A percentile compares a stretch with the other conserved stretches of the same genome.
Evolutionary conservation across 2,113 vertebrate species (phyloP).

Genomic region (Corythornis cristatus): DNA sequence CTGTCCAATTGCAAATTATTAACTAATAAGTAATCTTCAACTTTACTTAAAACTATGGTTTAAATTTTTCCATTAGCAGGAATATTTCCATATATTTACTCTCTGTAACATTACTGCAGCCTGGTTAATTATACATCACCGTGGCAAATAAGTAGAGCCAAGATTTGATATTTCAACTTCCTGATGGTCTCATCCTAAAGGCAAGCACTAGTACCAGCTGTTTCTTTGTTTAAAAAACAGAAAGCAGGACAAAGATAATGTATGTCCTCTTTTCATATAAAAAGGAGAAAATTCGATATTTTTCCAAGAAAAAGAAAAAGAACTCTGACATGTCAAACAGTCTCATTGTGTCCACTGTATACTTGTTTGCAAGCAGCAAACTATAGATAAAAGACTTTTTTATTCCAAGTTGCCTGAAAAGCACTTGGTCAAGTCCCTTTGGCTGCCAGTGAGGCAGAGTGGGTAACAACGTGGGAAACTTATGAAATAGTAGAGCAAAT

Average conservation of each 20-base stretch:
- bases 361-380: constrained; percentile 53
- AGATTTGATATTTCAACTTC: constrained; percentile 39
- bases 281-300: constrained; percentile 47
- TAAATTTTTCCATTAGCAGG: constrained; percentile 13
- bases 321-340: constrained; percentile 48
- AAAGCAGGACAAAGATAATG: constrained; percentile 67
- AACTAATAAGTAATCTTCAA: neutral
- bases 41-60: neutral
- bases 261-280: constrained; percentile 45
- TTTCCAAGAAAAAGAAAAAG: constrained; percentile 59
- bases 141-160: constrained; percentile 10
- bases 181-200: constrained; percentile 49
- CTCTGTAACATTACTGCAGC: constrained; percentile 6
- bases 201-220: constrained; percentile 59
- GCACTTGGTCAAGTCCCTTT: constrained; percentile 21
- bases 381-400: constrained; percentile 21
- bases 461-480: constrained; percentile 1
- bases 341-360: constrained; percentile 36
- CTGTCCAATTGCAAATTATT: neutral
- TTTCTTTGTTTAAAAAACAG: constrained; percentile 65
- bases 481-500: neutral
- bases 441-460: constrained; percentile 13
- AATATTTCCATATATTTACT: constrained; percentile 31
- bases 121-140: constrained; percentile 37
- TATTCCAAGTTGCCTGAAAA: constrained; percentile 53